These are phyloP conservation scores for Eudiplozoon nipponicum DNA, from an alignment of 2,888 invertebrate species.

Conservation along the genomic window DNA sequence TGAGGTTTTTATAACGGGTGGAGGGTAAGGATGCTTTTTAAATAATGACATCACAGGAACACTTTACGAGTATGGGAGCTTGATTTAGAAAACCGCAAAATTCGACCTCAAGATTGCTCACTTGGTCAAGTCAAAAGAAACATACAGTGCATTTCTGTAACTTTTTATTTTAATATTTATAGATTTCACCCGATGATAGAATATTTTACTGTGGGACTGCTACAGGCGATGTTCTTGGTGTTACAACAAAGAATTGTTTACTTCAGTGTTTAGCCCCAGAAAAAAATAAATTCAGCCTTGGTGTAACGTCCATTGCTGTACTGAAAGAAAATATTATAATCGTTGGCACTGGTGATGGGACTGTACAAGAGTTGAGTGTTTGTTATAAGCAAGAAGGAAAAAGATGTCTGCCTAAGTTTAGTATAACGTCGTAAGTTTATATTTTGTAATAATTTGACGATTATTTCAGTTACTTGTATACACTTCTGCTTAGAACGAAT, in stretches of 20 bases:
- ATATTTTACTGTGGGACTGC: slow-evolving; percentile 50
- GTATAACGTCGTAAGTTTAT: slow-evolving; percentile 13
- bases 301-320: slow-evolving; percentile 25
- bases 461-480: too few relatives aligned
- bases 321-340: slow-evolving; percentile 28
- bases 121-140: slow-evolving; percentile 45
- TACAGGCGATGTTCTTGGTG: slow-evolving; percentile 39
- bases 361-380: slow-evolving; percentile 27
- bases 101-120: slow-evolving; percentile 41
- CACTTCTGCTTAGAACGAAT: too few relatives aligned
- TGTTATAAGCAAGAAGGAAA: slow-evolving; percentile 14
- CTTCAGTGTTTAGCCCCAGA: slow-evolving; percentile 21
- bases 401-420: slow-evolving; percentile 12
- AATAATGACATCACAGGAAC: slow-evolving; percentile 19
- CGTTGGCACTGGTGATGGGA: slow-evolving; percentile 55
- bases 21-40: slow-evolving; percentile 24
- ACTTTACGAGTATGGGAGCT: slow-evolving; percentile 27
- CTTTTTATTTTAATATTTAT: slow-evolving; percentile 15
- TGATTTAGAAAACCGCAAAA: slow-evolving; percentile 34
- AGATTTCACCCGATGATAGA: slow-evolving; percentile 38
- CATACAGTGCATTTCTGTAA: slow-evolving; percentile 39
- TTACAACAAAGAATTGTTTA: slow-evolving; percentile 21
- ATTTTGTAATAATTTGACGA: too few relatives aligned
- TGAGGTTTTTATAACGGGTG: slow-evolving; percentile 26
- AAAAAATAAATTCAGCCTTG: slow-evolving; percentile 23